A percentile compares a stretch with the other conserved stretches of the same genome.
phyloP scores from a whole-genome alignment of 2,888 invertebrate species.

The Eretmocerus hayati region DNA sequence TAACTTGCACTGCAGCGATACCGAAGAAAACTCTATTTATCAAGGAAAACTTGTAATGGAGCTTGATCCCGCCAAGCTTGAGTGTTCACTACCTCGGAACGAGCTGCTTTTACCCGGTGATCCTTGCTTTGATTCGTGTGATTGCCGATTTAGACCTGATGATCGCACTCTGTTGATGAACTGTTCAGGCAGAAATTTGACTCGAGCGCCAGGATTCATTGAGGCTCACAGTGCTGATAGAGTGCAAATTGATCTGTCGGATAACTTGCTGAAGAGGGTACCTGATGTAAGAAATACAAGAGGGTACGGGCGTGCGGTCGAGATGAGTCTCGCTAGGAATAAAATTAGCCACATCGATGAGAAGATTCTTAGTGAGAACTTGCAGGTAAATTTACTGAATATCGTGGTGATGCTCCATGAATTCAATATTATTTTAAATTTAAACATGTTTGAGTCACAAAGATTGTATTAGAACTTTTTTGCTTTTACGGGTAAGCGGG shows the following conservation, averaged over 20 bases:
- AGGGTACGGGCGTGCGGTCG: conserved; percentile 50
- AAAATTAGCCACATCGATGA: conserved; percentile 42
- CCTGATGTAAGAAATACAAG: conserved; percentile 36
- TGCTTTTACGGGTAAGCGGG: too few species aligned
- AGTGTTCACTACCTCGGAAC: conserved; percentile 43
- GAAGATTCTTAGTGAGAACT: conserved; percentile 45
- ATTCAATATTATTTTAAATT: too few species aligned
- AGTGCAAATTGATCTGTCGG: conserved; percentile 47
- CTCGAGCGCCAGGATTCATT: conserved; percentile 45
- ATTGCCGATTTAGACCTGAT: conserved; percentile 48
- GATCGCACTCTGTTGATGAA: conserved; percentile 50
- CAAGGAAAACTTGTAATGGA: conserved; percentile 23
- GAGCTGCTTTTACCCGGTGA: conserved; percentile 17
- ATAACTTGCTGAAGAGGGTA: conserved; percentile 43
- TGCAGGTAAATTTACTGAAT: conserved; percentile 46
- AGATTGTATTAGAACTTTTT: too few species aligned
- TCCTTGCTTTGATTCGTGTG: conserved; percentile 40
- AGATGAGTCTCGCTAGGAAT: conserved; percentile 50
- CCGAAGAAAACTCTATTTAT: conserved; percentile 35
- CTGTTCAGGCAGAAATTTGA: conserved; percentile 50
- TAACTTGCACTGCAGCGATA: conserved; percentile 47
- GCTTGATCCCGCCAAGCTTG: conserved; percentile 46
- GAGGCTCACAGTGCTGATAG: conserved; percentile 6
- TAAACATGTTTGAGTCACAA: too few species aligned
- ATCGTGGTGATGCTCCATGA: too few species aligned